Percentiles rank a stretch among this genome's conserved stretches.
Conservation (phyloP, 2,797 vertebrate species). For the Squalus acanthias region DNA sequence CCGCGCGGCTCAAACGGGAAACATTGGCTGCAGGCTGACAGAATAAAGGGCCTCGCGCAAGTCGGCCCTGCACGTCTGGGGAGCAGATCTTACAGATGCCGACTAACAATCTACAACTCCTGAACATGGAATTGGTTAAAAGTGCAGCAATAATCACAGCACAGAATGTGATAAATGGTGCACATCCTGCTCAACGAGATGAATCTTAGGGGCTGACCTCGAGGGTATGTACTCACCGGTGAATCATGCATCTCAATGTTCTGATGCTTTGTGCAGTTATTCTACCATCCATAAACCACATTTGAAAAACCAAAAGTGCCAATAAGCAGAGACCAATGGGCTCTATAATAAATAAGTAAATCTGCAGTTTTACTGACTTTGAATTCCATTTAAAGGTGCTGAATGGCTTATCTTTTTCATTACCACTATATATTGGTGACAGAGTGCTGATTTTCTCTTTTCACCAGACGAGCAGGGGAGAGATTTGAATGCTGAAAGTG, state of each 20-base stretch:
- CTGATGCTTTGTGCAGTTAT: neutral
- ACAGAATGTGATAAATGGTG: neutral
- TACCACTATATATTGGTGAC: neutral
- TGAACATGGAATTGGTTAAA: neutral
- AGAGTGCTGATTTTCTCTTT: neutral
- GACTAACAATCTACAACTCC: neutral
- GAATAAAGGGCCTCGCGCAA: neutral
- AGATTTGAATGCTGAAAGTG: neutral
- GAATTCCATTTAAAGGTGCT: neutral
- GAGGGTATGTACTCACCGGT: neutral
- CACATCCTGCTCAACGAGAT: neutral
- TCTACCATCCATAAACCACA: neutral
- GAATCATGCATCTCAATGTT: neutral
- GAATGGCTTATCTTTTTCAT: neutral
- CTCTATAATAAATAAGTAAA: neutral
- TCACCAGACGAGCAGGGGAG: neutral
- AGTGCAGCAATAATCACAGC: neutral
- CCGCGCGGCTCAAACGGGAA: too few species aligned
- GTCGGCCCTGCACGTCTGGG: too few species aligned
- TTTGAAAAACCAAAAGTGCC: neutral
- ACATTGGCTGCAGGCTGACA: neutral
- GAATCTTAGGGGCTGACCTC: neutral
- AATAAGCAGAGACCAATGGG: neutral
- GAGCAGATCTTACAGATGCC: neutral
- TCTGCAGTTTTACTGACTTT: neutral